A percentile compares a stretch with the other conserved stretches of the same genome.
These are phyloP conservation scores for Pteruthius melanotis DNA, from an alignment of 2,113 vertebrate genomes.

Conservation along the genomic window DNA sequence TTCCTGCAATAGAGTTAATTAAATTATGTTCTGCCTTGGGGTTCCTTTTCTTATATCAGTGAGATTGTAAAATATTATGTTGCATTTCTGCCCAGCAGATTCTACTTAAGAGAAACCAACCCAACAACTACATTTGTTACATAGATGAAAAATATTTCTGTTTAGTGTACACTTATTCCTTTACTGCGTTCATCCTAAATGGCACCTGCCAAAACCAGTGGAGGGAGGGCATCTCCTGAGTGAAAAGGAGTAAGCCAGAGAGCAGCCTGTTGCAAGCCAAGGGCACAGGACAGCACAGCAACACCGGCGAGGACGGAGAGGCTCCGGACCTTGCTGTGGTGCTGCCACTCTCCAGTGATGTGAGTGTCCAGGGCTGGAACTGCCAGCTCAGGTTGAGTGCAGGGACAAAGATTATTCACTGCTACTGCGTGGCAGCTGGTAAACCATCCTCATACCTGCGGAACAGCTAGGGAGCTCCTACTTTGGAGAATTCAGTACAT, in stretches of 20 bases:
- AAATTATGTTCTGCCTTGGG: conserved; percentile 27
- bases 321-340: not conserved
- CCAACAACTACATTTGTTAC: not conserved
- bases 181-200: not conserved
- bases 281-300: not conserved
- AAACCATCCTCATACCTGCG: accelerated
- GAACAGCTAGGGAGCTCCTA: not conserved
- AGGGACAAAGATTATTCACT: not conserved
- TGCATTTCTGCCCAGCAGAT: not conserved
- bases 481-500: not conserved
- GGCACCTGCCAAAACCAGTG: not conserved
- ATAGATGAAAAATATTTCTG: not conserved
- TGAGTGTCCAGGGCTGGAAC: not conserved
- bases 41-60: not conserved
- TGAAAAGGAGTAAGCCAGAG: not conserved
- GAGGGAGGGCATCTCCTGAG: not conserved
- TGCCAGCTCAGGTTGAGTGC: not conserved
- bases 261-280: not conserved
- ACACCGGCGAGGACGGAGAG: accelerated
- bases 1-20: conserved; percentile 45
- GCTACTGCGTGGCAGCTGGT: not conserved
- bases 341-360: not conserved
- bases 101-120: not conserved
- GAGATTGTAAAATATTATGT: not conserved
- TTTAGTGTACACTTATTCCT: not conserved